Percentiles rank a stretch among this genome's conserved stretches.
phyloP scores from a whole-genome alignment of 2,113 vertebrate species.

The Alligator mississippiensis region DNA sequence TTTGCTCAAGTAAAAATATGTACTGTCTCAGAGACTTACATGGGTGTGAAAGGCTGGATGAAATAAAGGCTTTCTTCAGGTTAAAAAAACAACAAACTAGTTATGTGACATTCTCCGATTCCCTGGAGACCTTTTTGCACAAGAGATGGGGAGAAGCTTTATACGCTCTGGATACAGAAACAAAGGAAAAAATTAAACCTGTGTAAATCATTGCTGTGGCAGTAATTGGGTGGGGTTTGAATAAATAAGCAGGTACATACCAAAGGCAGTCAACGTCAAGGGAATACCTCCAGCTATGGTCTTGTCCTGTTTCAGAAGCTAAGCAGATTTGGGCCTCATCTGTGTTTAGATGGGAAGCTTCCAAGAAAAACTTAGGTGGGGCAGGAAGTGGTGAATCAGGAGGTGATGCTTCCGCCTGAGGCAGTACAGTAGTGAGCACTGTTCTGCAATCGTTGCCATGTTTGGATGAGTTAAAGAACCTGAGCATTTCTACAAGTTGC shows the following conservation, averaged over 20 bases:
- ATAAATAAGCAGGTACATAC: conserved; percentile 52
- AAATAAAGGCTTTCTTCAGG: conserved; percentile 22
- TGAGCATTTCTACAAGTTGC: not conserved
- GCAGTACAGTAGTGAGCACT: not conserved
- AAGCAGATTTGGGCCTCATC: conserved; percentile 1
- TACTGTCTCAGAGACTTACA: not conserved
- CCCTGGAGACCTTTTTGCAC: not conserved
- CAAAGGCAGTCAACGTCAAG: not conserved
- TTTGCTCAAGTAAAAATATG: not conserved
- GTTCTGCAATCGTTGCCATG: not conserved
- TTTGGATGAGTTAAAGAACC: conserved; percentile 23
- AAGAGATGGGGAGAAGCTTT: conserved; percentile 43
- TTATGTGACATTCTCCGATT: conserved; percentile 69
- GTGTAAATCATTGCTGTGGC: not conserved
- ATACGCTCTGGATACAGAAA: conserved; percentile 45
- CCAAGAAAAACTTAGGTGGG: conserved; percentile 9
- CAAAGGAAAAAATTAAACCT: conserved; percentile 20
- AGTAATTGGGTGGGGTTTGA: conserved; percentile 45
- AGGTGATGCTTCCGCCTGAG: not conserved
- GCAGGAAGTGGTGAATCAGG: not conserved
- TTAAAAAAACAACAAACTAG: conserved; percentile 50
- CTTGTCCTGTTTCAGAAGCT: conserved; percentile 34
- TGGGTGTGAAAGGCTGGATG: not conserved
- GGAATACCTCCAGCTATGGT: conserved; percentile 23
- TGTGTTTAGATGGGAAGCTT: not conserved